Conservation (phyloP, 2,113 vertebrate genomes). For the Mobula hypostoma region DNA sequence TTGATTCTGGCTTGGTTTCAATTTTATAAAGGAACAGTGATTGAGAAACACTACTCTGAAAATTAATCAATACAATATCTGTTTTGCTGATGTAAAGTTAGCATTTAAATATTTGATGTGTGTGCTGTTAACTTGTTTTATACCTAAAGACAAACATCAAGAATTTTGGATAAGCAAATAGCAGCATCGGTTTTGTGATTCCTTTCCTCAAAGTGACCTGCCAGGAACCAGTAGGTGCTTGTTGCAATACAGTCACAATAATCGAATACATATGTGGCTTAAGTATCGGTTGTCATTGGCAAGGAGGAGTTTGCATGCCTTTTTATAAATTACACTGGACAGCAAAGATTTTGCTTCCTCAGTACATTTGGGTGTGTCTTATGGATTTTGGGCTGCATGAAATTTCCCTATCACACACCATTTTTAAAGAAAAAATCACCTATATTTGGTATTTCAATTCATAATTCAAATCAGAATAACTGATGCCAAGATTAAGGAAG, state of each 20-base stretch:
- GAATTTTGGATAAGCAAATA: background rate
- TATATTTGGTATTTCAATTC: no score
- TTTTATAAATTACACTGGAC: background rate
- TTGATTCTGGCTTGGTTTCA: background rate
- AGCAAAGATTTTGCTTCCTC: no score
- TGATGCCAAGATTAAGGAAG: no score
- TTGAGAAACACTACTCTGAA: background rate
- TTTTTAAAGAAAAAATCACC: no score
- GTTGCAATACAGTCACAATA: background rate
- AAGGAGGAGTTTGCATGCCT: background rate
- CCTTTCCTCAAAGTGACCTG: background rate
- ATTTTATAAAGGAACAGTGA: background rate
- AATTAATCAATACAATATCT: background rate
- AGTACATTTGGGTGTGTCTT: no score
- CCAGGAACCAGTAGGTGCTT: background rate
- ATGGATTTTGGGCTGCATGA: no score
- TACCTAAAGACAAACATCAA: background rate
- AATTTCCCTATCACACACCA: no score
- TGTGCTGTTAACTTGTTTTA: background rate
- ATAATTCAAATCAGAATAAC: no score
- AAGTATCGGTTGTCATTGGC: no score
- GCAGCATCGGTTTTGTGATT: background rate
- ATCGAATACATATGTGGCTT: background rate
- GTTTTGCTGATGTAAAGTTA: background rate
- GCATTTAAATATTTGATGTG: background rate